Evolutionary conservation across 2,113 vertebrate species (phyloP).

Genomic region (Cyrtonyx montezumae): DNA sequence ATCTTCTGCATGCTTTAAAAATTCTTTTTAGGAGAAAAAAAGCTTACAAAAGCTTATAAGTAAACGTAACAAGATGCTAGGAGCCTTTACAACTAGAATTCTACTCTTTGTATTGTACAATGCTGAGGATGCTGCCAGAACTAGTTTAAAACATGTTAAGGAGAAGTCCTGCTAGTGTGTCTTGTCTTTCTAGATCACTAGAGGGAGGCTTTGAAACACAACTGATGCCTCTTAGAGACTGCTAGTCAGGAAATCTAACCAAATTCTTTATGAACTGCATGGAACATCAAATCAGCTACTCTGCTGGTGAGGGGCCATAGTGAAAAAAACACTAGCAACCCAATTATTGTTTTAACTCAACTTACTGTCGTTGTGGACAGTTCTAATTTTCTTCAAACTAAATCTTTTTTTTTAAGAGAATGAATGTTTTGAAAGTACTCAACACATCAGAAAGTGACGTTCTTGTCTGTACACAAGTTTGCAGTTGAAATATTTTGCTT

Average conservation of each 20-base stretch:
- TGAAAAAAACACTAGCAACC: not conserved
- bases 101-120: not conserved
- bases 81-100: not conserved
- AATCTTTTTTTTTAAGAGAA: not conserved
- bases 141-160: not conserved
- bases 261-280: not conserved
- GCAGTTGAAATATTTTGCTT: not conserved
- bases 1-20: not conserved
- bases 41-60: not conserved
- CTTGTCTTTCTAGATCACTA: not conserved
- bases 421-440: not conserved
- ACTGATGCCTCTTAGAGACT: fast-evolving
- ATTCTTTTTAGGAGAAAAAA: not conserved
- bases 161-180: not conserved
- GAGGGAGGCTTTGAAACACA: not conserved
- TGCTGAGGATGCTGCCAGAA: not conserved
- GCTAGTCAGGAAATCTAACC: not conserved
- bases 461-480: not conserved
- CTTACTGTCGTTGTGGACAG: not conserved
- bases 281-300: not conserved
- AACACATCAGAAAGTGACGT: not conserved
- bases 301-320: not conserved
- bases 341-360: not conserved
- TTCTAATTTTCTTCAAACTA: too few species aligned
- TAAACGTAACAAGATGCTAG: not conserved